Percentiles rank a stretch among this genome's conserved stretches.
Conservation (phyloP, 1,140 invertebrate genomes). For the Sipha flava region DNA sequence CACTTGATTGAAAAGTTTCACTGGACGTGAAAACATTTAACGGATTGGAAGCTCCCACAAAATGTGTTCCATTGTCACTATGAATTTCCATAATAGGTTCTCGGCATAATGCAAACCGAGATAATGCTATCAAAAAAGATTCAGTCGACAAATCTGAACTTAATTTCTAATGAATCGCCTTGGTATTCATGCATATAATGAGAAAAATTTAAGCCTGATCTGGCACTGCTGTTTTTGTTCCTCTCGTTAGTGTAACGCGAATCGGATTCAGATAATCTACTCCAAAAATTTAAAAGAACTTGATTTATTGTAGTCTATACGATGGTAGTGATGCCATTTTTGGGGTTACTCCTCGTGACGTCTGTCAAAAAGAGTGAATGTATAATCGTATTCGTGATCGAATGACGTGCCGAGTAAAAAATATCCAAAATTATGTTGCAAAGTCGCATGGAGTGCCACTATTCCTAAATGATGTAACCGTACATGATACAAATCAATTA, state of each 20-base stretch:
- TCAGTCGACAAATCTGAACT: conserved; percentile 43
- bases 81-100: conserved; percentile 22
- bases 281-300: background rate
- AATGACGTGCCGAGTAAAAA: too few relatives aligned
- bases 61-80: conserved; percentile 34
- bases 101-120: conserved; percentile 42
- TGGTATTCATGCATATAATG: conserved; percentile 45
- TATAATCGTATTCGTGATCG: too few relatives aligned
- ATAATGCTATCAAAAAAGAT: conserved; percentile 43
- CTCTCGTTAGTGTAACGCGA: background rate
- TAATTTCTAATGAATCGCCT: conserved; percentile 45
- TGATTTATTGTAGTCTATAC: too few relatives aligned
- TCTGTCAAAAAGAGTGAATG: too few relatives aligned
- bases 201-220: conserved; percentile 44
- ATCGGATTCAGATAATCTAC: background rate
- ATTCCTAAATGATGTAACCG: too few relatives aligned
- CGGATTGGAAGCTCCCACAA: conserved; percentile 34
- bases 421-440: too few relatives aligned
- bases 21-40: background rate
- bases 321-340: too few relatives aligned
- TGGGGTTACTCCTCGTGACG: too few relatives aligned
- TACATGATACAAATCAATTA: too few relatives aligned
- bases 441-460: too few relatives aligned
- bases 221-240: background rate
- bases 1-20: background rate